Percentiles rank a stretch among this genome's conserved stretches.
Evolutionary conservation across 2,888 invertebrate species (phyloP).

Genomic region (Trissolcus japonicus): DNA sequence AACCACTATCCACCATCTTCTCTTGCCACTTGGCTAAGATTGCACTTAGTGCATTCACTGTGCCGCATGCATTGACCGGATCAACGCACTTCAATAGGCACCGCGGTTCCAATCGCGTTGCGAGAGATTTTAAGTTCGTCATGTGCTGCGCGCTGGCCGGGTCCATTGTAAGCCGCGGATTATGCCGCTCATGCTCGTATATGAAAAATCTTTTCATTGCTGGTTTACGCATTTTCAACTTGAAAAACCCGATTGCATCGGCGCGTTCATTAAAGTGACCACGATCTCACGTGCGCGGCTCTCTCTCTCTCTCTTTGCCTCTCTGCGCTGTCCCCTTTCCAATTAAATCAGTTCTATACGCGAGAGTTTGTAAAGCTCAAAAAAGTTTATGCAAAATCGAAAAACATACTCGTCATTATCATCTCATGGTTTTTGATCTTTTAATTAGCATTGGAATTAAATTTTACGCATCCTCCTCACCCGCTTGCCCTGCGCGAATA

Average conservation of each 20-base stretch:
- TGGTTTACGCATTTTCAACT: constrained; percentile 21
- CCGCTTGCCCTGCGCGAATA: too few species aligned
- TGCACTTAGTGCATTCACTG: constrained; percentile 71
- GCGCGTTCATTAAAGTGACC: constrained; percentile 39
- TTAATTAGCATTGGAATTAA: background rate
- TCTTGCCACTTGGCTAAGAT: constrained; percentile 66
- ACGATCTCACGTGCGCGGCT: background rate
- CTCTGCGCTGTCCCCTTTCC: background rate
- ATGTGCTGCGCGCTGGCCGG: constrained; percentile 36
- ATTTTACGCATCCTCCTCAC: too few species aligned
- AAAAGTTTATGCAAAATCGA: constrained; percentile 11
- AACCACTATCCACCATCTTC: constrained; percentile 61
- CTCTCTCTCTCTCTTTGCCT: too few species aligned
- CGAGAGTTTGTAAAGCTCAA: too few species aligned
- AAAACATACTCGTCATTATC: background rate
- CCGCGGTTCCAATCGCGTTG: constrained; percentile 52
- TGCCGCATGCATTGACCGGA: constrained; percentile 69
- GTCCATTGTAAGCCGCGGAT: constrained; percentile 35
- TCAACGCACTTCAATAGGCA: constrained; percentile 68
- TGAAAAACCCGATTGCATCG: constrained; percentile 11
- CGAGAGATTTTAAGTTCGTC: constrained; percentile 43
- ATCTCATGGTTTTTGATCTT: background rate
- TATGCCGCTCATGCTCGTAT: constrained; percentile 35
- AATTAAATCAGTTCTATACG: too few species aligned
- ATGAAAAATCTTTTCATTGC: constrained; percentile 44